phyloP scores from a whole-genome alignment of 2,113 vertebrate genomes.

The Paradoxurus hermaphroditus region DNA sequence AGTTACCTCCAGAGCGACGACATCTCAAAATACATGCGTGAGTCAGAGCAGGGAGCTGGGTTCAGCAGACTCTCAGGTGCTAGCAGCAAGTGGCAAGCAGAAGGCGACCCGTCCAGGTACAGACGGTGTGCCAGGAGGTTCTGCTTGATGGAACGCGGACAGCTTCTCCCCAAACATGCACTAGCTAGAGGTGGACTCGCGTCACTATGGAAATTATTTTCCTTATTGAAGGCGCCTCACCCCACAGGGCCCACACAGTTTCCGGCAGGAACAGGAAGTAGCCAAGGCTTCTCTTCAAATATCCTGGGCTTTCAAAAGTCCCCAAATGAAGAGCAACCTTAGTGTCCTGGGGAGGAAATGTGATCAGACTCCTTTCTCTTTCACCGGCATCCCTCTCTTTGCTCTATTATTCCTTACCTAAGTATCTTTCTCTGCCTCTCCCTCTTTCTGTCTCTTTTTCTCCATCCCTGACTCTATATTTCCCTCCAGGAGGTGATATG shows the following conservation, averaged over 20 bases:
- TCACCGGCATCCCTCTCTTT: neutral
- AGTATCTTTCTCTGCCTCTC: neutral
- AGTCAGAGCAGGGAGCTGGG: neutral
- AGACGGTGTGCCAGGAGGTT: rapidly evolving
- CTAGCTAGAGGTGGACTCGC: rapidly evolving
- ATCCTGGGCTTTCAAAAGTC: neutral
- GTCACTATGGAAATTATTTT: neutral
- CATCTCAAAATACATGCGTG: neutral
- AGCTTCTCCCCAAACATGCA: neutral
- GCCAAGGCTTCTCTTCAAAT: neutral
- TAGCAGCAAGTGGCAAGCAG: neutral
- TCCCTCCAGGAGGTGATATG: neutral
- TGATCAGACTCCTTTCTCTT: neutral
- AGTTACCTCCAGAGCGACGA: neutral
- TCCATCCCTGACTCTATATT: neutral
- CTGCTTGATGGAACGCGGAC: too few relatives aligned
- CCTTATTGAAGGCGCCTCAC: neutral
- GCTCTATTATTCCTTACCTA: neutral
- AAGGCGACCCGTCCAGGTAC: neutral
- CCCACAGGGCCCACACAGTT: too few relatives aligned
- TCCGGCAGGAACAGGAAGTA: neutral
- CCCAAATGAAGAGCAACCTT: neutral
- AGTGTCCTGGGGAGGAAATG: neutral
- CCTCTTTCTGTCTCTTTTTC: neutral
- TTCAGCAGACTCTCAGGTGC: neutral